phyloP scores from a whole-genome alignment of 2,797 vertebrate genomes.

The Artibeus lituratus region DNA sequence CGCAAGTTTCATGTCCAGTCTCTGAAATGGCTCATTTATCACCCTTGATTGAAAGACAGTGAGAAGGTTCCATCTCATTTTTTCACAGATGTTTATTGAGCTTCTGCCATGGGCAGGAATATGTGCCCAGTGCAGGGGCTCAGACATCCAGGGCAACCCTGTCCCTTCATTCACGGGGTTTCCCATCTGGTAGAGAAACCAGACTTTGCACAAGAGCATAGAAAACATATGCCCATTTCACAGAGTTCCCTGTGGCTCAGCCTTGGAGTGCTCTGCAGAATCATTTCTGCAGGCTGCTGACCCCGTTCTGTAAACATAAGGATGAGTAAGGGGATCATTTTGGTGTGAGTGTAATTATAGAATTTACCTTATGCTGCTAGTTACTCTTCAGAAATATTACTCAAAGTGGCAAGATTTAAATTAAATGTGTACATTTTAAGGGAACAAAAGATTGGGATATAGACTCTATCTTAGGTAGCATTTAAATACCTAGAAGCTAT shows the following conservation, averaged over 20 bases:
- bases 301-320: background rate
- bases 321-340: background rate
- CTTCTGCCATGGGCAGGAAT: background rate
- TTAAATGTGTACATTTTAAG: conserved; percentile 8
- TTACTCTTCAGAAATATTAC: conserved; percentile 16
- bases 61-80: background rate
- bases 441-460: background rate
- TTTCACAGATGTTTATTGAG: background rate
- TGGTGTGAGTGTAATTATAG: background rate
- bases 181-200: background rate
- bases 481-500: background rate
- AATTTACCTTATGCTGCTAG: background rate
- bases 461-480: background rate
- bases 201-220: background rate
- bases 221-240: background rate
- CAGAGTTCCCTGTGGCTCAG: background rate
- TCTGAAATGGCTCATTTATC: background rate
- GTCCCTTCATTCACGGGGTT: background rate
- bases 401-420: conserved; percentile 19
- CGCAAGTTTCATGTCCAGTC: background rate
- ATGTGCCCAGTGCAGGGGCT: background rate
- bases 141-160: background rate
- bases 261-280: background rate
- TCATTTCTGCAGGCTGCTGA: background rate
- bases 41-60: background rate